A percentile compares a stretch with the other conserved stretches of the same genome.
Evolutionary conservation across 2,797 vertebrate species (phyloP).

Genomic region (Prunella strophiata): DNA sequence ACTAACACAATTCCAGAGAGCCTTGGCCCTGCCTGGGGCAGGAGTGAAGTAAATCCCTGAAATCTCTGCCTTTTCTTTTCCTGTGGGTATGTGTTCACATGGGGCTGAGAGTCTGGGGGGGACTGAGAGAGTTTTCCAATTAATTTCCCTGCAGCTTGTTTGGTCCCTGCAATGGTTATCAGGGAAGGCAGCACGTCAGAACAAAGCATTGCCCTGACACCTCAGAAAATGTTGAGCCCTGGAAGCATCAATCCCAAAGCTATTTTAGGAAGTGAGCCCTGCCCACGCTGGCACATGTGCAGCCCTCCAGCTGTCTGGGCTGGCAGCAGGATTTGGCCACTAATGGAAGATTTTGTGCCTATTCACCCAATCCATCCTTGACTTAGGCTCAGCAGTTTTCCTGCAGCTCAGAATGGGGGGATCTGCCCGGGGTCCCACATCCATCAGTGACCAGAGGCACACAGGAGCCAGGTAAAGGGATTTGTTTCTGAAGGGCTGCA

Average conservation of each 20-base stretch:
- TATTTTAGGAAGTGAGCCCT: not conserved
- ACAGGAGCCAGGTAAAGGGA: accelerated
- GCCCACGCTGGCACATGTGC: accelerated
- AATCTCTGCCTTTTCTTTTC: not conserved
- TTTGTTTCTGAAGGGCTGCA: not conserved
- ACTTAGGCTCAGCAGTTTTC: not conserved
- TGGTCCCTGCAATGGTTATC: not conserved
- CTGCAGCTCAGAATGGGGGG: not conserved
- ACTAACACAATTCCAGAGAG: not conserved
- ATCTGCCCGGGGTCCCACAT: accelerated
- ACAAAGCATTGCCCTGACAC: not conserved
- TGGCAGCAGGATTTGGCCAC: not conserved
- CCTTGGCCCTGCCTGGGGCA: not conserved
- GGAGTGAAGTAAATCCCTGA: not conserved
- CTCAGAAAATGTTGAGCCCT: not conserved
- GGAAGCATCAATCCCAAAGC: not conserved
- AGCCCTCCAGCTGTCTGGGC: not conserved
- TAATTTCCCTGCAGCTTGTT: not conserved
- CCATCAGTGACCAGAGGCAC: accelerated
- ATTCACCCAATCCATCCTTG: not conserved
- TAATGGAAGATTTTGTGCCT: not conserved
- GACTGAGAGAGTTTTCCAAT: not conserved
- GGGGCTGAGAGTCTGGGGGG: not conserved
- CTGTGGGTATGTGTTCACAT: accelerated
- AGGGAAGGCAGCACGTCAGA: accelerated